Evolutionary conservation across 2,113 vertebrate species (phyloP).

Genomic region (Pygoscelis adeliae): DNA sequence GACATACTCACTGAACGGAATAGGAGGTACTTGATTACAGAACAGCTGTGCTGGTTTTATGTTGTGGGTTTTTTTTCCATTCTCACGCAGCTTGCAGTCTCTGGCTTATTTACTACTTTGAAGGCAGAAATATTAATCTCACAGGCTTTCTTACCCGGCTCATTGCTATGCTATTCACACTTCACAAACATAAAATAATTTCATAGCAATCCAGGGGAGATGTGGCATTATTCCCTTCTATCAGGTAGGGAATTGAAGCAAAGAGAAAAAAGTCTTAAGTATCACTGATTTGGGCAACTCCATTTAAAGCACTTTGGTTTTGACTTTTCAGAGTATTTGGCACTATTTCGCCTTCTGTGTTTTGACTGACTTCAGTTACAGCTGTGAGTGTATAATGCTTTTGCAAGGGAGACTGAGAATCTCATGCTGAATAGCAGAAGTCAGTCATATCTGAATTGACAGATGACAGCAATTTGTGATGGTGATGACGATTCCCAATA

Average conservation of each 20-base stretch:
- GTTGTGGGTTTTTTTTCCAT: neutral
- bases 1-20: neutral
- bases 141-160: neutral
- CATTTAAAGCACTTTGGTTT: neutral
- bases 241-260: neutral
- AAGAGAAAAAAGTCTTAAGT: neutral
- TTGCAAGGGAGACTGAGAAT: neutral
- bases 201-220: neutral
- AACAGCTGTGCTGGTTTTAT: neutral
- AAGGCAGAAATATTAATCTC: slow-evolving; percentile 12
- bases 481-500: neutral
- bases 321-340: neutral
- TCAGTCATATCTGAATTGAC: neutral
- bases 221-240: neutral
- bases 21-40: neutral
- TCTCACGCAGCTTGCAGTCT: neutral
- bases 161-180: neutral
- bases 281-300: neutral
- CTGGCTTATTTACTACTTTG: neutral
- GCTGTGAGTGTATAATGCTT: neutral
- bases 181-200: neutral
- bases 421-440: neutral
- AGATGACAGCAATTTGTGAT: neutral
- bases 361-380: neutral
- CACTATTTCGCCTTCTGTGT: neutral